Conservation (phyloP, 2,888 invertebrate species). For the Laspeyria flexula region DNA sequence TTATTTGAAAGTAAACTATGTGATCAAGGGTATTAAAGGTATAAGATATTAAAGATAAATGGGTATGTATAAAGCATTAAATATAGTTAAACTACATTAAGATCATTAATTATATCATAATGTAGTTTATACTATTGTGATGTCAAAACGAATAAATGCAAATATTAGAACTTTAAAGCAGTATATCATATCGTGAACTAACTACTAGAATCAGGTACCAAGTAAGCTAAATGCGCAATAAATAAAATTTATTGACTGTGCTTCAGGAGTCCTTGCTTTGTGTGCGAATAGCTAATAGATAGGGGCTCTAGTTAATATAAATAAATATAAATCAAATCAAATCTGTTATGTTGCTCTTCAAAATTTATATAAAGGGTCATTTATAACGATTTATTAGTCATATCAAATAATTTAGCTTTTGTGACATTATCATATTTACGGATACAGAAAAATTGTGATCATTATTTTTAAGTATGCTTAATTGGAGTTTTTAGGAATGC, state of each 20-base stretch:
- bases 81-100: no score
- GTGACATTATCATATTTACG: no score
- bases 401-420: no score
- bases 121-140: neutral
- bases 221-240: neutral
- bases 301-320: conserved; percentile 19
- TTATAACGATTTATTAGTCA: no score
- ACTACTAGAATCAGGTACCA: neutral
- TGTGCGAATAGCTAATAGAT: conserved; percentile 29
- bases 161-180: neutral
- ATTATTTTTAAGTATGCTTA: no score
- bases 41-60: no score
- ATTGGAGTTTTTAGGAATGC: no score
- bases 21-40: neutral
- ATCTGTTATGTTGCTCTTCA: conserved; percentile 7
- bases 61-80: no score
- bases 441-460: no score
- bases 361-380: conserved; percentile 6
- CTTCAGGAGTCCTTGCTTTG: conserved; percentile 15
- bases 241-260: conserved; percentile 21
- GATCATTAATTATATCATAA: neutral
- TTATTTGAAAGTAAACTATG: neutral
- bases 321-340: conserved; percentile 21
- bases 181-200: conserved; percentile 5
- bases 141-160: conserved; percentile 8